These are phyloP conservation scores for Galerucella pusilla DNA, from an alignment of 2,888 invertebrate genomes.

Conservation along the genomic window DNA sequence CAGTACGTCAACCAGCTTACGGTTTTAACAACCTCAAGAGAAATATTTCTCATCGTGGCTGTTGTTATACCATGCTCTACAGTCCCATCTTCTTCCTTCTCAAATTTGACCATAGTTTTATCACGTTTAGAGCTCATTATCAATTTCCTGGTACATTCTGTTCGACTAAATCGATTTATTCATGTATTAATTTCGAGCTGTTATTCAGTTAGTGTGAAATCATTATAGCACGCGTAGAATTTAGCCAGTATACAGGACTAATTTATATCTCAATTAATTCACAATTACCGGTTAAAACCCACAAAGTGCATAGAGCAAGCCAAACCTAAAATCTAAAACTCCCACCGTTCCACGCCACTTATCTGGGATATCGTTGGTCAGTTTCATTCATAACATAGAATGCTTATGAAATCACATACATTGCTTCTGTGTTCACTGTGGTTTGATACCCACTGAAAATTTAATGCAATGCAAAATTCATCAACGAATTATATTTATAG, in stretches of 20 bases:
- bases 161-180: not conserved
- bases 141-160: no score
- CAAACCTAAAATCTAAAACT: conserved; percentile 10
- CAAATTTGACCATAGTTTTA: no score
- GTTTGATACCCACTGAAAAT: conserved; percentile 21
- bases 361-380: conserved; percentile 15
- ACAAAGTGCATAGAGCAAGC: conserved; percentile 4
- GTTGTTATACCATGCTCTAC: no score
- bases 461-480: conserved; percentile 24
- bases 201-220: not conserved
- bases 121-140: no score
- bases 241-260: not conserved
- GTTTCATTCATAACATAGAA: conserved; percentile 14
- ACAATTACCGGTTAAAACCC: not conserved
- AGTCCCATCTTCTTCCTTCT: no score
- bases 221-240: not conserved
- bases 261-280: not conserved
- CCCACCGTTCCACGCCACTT: conserved; percentile 12
- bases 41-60: no score
- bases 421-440: conserved; percentile 11
- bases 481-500: conserved; percentile 19
- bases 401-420: conserved; percentile 13
- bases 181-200: not conserved
- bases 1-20: no score
- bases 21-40: no score